These are phyloP conservation scores for Acipenser transmontanus DNA, from an alignment of 2,797 vertebrate species.

Conservation along the genomic window DNA sequence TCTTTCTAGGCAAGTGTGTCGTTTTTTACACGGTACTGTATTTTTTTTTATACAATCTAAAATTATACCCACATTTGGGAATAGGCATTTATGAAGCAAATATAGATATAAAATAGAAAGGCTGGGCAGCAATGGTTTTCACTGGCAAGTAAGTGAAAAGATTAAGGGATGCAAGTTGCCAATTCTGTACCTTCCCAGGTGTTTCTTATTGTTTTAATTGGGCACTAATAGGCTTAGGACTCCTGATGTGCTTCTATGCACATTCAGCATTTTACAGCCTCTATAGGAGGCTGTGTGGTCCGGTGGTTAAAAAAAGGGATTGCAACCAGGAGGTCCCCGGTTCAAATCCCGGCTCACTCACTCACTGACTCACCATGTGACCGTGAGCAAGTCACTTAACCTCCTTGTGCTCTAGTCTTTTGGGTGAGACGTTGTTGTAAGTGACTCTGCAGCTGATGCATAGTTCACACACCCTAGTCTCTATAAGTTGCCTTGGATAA, in stretches of 20 bases:
- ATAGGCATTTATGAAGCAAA: conserved; percentile 10
- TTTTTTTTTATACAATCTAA: background rate
- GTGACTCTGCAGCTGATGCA: too few relatives aligned
- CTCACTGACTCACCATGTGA: too few relatives aligned
- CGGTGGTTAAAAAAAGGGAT: too few relatives aligned
- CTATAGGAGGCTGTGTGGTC: conserved; percentile 11
- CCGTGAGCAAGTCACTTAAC: too few relatives aligned
- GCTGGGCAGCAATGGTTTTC: background rate
- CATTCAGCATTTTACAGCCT: conserved; percentile 31
- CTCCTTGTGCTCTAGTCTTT: too few relatives aligned
- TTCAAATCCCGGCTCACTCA: too few relatives aligned
- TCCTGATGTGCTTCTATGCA: conserved; percentile 33
- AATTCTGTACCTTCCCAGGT: conserved; percentile 32
- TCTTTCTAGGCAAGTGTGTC: conserved; percentile 4
- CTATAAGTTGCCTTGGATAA: too few relatives aligned
- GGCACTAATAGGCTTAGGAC: conserved; percentile 29
- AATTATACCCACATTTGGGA: conserved; percentile 7
- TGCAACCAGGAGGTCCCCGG: too few relatives aligned
- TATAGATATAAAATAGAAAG: background rate
- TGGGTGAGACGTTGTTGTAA: too few relatives aligned
- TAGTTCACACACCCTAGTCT: too few relatives aligned
- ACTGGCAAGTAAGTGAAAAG: background rate
- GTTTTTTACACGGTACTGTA: background rate
- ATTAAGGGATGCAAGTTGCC: conserved; percentile 7
- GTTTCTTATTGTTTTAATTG: conserved; percentile 37